These are phyloP conservation scores for Fissipunctia ypsillon DNA, from an alignment of 2,888 invertebrate species.

Conservation along the genomic window DNA sequence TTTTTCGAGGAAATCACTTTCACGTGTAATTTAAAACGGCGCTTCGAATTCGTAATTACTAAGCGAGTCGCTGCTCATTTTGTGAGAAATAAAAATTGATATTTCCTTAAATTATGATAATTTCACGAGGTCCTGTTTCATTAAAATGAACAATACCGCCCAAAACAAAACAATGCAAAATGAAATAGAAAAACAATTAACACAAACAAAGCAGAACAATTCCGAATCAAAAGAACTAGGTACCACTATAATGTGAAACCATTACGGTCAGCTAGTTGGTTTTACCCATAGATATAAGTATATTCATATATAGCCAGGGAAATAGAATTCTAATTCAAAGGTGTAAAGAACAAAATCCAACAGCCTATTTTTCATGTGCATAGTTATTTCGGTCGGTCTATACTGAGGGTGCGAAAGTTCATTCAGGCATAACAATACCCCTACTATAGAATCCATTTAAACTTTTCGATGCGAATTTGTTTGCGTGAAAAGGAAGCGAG, in stretches of 20 bases:
- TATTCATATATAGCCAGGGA: conserved; percentile 27
- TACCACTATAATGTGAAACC: conserved; percentile 55
- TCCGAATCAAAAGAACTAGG: conserved; percentile 46
- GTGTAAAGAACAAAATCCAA: conserved; percentile 55
- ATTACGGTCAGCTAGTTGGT: conserved; percentile 57
- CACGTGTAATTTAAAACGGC: conserved; percentile 12
- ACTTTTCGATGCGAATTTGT: conserved; percentile 69
- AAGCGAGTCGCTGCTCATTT: conserved; percentile 9
- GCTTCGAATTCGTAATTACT: conserved; percentile 31
- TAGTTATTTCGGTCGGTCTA: conserved; percentile 76
- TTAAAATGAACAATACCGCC: conserved; percentile 20
- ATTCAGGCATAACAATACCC: conserved; percentile 76
- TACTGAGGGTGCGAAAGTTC: conserved; percentile 77
- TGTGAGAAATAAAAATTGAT: conserved; percentile 13
- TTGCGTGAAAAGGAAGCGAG: conserved; percentile 59
- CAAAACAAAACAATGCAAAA: conserved; percentile 22
- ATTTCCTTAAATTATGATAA: conserved; percentile 54
- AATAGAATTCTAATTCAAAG: conserved; percentile 47
- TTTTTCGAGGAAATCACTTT: background rate
- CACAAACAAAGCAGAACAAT: conserved; percentile 42
- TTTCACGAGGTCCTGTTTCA: conserved; percentile 31
- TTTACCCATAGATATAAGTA: conserved; percentile 39
- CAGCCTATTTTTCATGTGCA: conserved; percentile 57
- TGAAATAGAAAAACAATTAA: conserved; percentile 44
- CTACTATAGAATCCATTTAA: conserved; percentile 73